Evolutionary conservation across 2,888 invertebrate species (phyloP).

Genomic region (Oasisia sp.): DNA sequence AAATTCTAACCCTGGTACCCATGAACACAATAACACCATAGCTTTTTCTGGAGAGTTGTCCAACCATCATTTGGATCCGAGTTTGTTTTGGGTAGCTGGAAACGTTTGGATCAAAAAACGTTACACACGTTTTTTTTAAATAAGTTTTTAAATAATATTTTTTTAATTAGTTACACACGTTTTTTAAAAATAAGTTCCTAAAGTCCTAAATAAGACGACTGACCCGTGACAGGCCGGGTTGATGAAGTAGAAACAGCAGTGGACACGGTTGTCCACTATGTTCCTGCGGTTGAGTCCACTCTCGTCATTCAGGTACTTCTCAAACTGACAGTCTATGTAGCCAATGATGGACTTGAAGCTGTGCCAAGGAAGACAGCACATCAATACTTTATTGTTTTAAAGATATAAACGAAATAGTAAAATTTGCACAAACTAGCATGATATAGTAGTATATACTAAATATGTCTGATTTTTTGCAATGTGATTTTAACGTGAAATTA

Average conservation of each 20-base stretch:
- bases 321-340: conserved; percentile 96
- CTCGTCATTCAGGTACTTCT: conserved; percentile 76
- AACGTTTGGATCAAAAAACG: no score
- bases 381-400: background rate
- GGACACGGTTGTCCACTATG: conserved; percentile 96
- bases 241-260: conserved; percentile 77
- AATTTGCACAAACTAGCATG: no score
- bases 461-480: no score
- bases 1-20: no score
- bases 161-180: no score
- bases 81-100: no score
- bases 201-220: background rate
- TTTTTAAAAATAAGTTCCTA: background rate
- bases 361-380: conserved; percentile 41
- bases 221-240: conserved; percentile 65
- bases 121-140: no score
- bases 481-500: background rate
- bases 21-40: no score
- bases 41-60: no score
- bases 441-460: no score
- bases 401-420: no score
- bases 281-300: conserved; percentile 95
- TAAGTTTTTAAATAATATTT: background rate
- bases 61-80: no score
- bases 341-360: conserved; percentile 94